A percentile compares a stretch with the other conserved stretches of the same genome.
These are phyloP conservation scores for Atta texana DNA, from an alignment of 1,140 invertebrate genomes.

Conservation along the genomic window DNA sequence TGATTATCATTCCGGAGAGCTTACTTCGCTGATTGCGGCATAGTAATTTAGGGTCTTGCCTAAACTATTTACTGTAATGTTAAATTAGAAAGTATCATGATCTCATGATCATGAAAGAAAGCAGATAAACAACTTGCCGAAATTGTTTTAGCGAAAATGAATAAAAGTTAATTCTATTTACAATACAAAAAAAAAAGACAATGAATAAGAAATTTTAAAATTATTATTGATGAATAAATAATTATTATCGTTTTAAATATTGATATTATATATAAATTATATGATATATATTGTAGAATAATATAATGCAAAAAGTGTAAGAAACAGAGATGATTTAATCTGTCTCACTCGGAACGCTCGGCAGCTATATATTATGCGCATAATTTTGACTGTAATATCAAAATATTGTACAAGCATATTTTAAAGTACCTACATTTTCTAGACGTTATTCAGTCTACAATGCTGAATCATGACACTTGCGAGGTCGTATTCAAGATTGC, in stretches of 20 bases:
- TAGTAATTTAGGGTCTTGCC: not conserved
- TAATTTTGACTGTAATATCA: constrained; percentile 13
- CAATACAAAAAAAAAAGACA: not conserved
- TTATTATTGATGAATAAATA: not conserved
- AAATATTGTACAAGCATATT: not conserved
- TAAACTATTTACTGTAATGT: not conserved
- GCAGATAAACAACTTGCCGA: not conserved
- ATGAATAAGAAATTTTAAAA: not conserved
- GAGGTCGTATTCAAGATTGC: constrained; percentile 32
- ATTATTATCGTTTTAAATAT: not conserved
- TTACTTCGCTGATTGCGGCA: not conserved
- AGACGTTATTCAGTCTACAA: not conserved
- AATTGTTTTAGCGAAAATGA: not conserved
- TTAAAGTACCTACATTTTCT: not conserved
- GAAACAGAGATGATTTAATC: not conserved
- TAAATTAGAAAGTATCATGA: constrained; percentile 17
- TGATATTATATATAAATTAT: not conserved
- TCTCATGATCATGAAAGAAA: not conserved
- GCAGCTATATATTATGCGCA: not conserved
- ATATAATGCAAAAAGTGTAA: not conserved
- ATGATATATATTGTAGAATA: not conserved
- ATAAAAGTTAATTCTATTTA: not conserved
- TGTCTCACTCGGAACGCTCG: not conserved
- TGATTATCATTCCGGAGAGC: constrained; percentile 25
- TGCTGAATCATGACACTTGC: constrained; percentile 40